A percentile compares a stretch with the other conserved stretches of the same genome.
phyloP scores from a whole-genome alignment of 2,888 invertebrate species.

The Oasisia sp. region DNA sequence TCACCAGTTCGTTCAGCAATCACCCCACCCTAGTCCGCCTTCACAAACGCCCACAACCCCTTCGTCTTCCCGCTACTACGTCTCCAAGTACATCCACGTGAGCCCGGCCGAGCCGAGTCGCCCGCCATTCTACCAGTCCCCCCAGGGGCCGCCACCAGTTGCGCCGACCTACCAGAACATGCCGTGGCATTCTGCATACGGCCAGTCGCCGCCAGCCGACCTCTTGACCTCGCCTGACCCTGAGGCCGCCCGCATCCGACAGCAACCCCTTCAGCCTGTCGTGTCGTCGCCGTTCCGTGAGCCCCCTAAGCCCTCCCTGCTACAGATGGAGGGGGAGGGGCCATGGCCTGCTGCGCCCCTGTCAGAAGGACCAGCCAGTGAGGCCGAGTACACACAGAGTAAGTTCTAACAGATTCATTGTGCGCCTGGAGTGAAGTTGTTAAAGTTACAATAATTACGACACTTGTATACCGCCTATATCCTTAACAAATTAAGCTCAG shows the following conservation, averaged over 20 bases:
- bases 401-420: neutral
- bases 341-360: neutral
- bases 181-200: neutral
- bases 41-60: neutral
- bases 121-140: neutral
- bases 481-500: too few relatives aligned
- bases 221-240: slow-evolving; percentile 17
- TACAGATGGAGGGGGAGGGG: neutral
- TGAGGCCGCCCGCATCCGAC: neutral
- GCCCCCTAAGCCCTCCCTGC: neutral
- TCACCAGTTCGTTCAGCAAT: neutral
- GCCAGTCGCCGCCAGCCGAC: neutral
- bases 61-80: neutral
- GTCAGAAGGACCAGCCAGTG: neutral
- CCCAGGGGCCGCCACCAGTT: neutral
- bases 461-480: too few relatives aligned
- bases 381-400: neutral
- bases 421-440: too few relatives aligned
- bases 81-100: neutral
- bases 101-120: neutral
- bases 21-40: neutral
- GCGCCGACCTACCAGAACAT: neutral
- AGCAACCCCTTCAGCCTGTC: neutral
- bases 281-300: neutral
- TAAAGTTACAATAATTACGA: too few relatives aligned